phyloP scores from a whole-genome alignment of 2,888 invertebrate species.

The Cistogaster globosa region DNA sequence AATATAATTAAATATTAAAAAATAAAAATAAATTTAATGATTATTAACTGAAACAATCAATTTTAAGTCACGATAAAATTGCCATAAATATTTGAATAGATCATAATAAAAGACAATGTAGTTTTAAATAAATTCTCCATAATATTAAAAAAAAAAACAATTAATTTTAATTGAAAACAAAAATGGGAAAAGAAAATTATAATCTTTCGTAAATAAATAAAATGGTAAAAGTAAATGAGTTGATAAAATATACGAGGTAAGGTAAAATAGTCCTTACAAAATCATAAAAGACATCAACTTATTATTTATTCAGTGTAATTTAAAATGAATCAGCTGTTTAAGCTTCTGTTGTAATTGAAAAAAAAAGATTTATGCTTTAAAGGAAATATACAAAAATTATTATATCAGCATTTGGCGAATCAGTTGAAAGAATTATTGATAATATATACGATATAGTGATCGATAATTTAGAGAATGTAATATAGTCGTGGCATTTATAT shows the following conservation, averaged over 20 bases:
- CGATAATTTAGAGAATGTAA: no score
- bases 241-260: background rate
- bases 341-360: no score
- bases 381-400: no score
- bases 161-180: conserved; percentile 7
- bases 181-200: conserved; percentile 27
- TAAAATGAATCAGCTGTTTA: no score
- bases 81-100: conserved; percentile 19
- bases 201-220: conserved; percentile 51
- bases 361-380: no score
- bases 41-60: conserved; percentile 47
- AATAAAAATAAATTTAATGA: conserved; percentile 54
- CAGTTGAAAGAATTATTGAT: no score
- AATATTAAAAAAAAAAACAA: conserved; percentile 1
- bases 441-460: no score
- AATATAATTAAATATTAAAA: conserved; percentile 57
- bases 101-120: conserved; percentile 26
- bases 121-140: conserved; percentile 18
- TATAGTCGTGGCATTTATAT: no score
- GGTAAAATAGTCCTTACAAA: no score
- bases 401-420: no score
- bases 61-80: conserved; percentile 49
- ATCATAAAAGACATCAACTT: no score
- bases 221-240: conserved; percentile 29
- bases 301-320: no score